Evolutionary conservation across 1,140 invertebrate genomes (phyloP), one percentile per base, ranked within the genome.

Genomic region (Probaryconus sp.): DNA sequence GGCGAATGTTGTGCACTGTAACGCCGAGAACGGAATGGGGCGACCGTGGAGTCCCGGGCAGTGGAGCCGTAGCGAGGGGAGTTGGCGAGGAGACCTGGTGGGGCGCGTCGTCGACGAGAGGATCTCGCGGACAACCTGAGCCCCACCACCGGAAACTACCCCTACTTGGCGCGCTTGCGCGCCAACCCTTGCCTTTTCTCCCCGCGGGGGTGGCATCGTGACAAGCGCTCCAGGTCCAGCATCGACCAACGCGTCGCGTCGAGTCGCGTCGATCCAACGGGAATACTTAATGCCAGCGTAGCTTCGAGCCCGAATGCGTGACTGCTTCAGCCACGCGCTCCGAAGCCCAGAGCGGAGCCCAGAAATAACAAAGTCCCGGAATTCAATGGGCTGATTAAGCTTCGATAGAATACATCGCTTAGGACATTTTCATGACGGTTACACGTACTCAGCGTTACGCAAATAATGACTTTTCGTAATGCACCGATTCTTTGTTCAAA

Each of bases 11-110:
- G 76, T 82, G 82, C 84, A 84, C 79, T 87, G 81, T 87, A 83
- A 79, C 72, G 84, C 83, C 84, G 81, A 87, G 85, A 87, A 87
- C 85, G 85, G 85, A 88, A 88, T 87, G 86, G 85, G 83, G 83
- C 83, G 80, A 83, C 78, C 83, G 86, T 85, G 81, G 79, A 82
- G 82, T 83, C 86, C 85, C 85, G 86, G 85, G 86, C 86, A 87
- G 86, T 86, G 84, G 81, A 84, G 81, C 83, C 82, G 83, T 81
- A 81, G 82, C 78, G 80, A 67, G 78, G 69, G 64, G 72, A 51
- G 45, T 47, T 53, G 51, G 21, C 35, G 18, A 26, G 45, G 43
- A 20, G 69, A 16, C 42, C 45, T 70, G 68, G 72, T 61, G 76
- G 76, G 72, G 60, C 63, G 71, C 69, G 21, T 56, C 65, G 70